Conservation (phyloP, 2,888 invertebrate species). For the Trichogramma evanescens region DNA sequence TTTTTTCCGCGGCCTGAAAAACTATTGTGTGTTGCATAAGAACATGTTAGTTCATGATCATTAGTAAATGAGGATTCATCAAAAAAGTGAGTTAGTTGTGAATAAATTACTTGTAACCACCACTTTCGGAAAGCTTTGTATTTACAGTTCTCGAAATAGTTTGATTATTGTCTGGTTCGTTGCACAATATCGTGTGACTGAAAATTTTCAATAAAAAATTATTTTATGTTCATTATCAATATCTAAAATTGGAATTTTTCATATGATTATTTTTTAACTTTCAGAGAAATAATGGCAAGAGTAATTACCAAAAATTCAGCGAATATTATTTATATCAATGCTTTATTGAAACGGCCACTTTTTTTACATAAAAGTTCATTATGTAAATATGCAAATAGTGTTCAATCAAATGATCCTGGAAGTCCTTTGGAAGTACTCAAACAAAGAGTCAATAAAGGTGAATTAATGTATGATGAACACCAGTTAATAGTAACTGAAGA, state of each 20-base stretch:
- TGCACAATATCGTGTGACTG: not conserved
- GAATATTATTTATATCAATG: conserved; percentile 24
- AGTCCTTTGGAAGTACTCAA: conserved; percentile 54
- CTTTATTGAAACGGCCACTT: conserved; percentile 24
- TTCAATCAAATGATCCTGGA: conserved; percentile 8
- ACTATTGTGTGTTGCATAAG: not conserved
- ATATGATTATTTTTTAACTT: too few species aligned
- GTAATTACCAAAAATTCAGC: conserved; percentile 26
- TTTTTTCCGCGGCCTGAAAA: not conserved
- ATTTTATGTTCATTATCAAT: not conserved
- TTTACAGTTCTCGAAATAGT: not conserved
- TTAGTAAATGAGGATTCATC: too few species aligned
- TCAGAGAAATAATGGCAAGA: conserved; percentile 27
- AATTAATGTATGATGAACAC: conserved; percentile 61
- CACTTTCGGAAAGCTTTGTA: too few species aligned
- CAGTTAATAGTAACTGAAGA: conserved; percentile 65
- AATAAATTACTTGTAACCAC: too few species aligned
- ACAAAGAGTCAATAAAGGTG: conserved; percentile 55
- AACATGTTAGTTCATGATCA: too few species aligned
- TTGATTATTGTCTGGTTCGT: not conserved
- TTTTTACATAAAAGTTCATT: conserved; percentile 18
- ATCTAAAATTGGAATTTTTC: conserved; percentile 2
- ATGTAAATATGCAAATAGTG: conserved; percentile 20
- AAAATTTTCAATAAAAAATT: not conserved
- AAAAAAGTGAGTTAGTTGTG: too few species aligned